Percentiles rank a stretch among this genome's conserved stretches.
These are phyloP conservation scores for Tokudaia tokunoshimensis DNA, from an alignment of 2,797 vertebrate species.

Conservation along the genomic window DNA sequence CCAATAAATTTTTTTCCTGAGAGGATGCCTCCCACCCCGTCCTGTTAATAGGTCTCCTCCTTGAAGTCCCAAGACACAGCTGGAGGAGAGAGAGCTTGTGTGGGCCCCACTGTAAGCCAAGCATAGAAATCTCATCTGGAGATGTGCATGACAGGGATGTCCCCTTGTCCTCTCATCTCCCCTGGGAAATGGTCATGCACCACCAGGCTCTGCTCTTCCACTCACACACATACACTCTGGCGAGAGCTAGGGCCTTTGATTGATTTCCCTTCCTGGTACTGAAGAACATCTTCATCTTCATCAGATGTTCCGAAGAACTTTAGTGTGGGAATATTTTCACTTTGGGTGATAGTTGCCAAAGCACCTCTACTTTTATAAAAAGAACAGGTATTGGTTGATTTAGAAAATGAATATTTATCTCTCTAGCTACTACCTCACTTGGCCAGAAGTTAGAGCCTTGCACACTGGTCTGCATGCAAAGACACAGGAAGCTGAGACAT, in stretches of 20 bases:
- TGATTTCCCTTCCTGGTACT: constrained; percentile 23
- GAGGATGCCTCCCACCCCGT: constrained; percentile 9
- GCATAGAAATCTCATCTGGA: constrained; percentile 59
- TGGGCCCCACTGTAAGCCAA: constrained; percentile 57
- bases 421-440: not conserved
- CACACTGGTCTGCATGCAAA: not conserved
- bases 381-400: not conserved
- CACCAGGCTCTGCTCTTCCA: not conserved
- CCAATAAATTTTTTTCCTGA: constrained; percentile 76
- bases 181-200: not conserved
- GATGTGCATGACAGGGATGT: not conserved
- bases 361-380: not conserved
- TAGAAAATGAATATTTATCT: not conserved
- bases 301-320: not conserved
- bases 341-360: not conserved
- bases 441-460: not conserved
- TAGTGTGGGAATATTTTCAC: not conserved
- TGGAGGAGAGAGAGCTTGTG: constrained; percentile 74
- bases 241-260: not conserved
- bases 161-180: not conserved
- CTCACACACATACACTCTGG: not conserved
- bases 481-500: constrained; percentile 61
- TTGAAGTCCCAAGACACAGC: constrained; percentile 51
- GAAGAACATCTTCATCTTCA: not conserved
- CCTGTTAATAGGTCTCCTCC: not conserved